Percentiles rank a stretch among this genome's conserved stretches.
Conservation (phyloP, 2,113 vertebrate species). For the Limnothrissa miodon region DNA sequence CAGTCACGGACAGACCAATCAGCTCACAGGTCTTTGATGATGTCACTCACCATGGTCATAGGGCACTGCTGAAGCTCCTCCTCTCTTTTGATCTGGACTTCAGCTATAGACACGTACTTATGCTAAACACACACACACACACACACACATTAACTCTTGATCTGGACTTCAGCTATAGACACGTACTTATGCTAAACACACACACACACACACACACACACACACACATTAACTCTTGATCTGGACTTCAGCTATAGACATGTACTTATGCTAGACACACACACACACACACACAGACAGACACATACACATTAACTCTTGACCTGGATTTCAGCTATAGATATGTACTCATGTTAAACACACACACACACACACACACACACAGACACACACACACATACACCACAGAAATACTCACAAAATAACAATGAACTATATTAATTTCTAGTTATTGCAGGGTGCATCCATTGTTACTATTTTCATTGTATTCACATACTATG, state of each 20-base stretch:
- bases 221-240: too few relatives aligned
- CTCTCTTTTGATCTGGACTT: slow-evolving; percentile 92
- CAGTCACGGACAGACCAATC: neutral
- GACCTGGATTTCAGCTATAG: too few relatives aligned
- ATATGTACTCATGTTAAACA: neutral
- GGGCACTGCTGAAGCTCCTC: slow-evolving; percentile 92
- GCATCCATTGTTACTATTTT: too few relatives aligned
- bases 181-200: too few relatives aligned
- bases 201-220: too few relatives aligned
- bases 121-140: too few relatives aligned
- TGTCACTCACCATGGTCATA: slow-evolving; percentile 84
- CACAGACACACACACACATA: neutral
- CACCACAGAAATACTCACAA: neutral
- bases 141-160: too few relatives aligned
- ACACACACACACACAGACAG: slow-evolving; percentile 16
- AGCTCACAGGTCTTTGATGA: neutral
- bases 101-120: slow-evolving; percentile 92
- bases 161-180: slow-evolving; percentile 92
- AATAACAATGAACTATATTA: neutral
- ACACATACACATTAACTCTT: neutral
- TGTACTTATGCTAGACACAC: slow-evolving; percentile 87
- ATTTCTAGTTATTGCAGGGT: neutral
- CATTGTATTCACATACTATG: too few relatives aligned
- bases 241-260: slow-evolving; percentile 93
- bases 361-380: neutral